These are phyloP conservation scores for Eupithecia tripunctaria DNA, from an alignment of 2,888 invertebrate genomes.

Conservation along the genomic window DNA sequence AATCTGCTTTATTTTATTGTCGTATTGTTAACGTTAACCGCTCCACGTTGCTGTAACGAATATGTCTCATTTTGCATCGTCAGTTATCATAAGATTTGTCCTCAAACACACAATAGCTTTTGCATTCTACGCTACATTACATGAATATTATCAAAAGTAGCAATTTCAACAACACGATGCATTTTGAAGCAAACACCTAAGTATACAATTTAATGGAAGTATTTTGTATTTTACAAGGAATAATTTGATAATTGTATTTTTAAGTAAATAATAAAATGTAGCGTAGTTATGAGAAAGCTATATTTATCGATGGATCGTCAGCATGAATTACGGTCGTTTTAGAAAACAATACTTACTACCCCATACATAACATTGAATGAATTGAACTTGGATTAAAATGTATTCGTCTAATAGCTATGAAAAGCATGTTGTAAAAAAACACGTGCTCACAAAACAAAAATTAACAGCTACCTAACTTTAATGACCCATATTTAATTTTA, in stretches of 20 bases:
- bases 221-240: slow-evolving; percentile 5
- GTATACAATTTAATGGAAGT: slow-evolving; percentile 8
- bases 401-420: not conserved
- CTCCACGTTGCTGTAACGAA: not conserved
- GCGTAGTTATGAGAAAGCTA: slow-evolving; percentile 37
- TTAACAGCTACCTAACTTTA: too few species aligned
- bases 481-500: not conserved
- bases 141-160: slow-evolving; percentile 28
- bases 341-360: not conserved
- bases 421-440: not conserved
- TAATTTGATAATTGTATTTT: not conserved
- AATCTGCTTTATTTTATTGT: not conserved
- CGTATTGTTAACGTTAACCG: not conserved
- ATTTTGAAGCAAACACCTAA: slow-evolving; percentile 15
- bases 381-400: not conserved
- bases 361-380: not conserved
- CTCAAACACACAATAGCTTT: slow-evolving; percentile 28
- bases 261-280: slow-evolving; percentile 29
- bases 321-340: not conserved
- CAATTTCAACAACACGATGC: slow-evolving; percentile 25
- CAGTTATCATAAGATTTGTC: not conserved
- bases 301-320: slow-evolving; percentile 27
- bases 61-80: not conserved
- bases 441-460: not conserved
- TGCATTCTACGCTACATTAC: slow-evolving; percentile 39